Evolutionary conservation across 2,113 vertebrate genomes (phyloP).

Genomic region (Pelvicachromis taeniatus): DNA sequence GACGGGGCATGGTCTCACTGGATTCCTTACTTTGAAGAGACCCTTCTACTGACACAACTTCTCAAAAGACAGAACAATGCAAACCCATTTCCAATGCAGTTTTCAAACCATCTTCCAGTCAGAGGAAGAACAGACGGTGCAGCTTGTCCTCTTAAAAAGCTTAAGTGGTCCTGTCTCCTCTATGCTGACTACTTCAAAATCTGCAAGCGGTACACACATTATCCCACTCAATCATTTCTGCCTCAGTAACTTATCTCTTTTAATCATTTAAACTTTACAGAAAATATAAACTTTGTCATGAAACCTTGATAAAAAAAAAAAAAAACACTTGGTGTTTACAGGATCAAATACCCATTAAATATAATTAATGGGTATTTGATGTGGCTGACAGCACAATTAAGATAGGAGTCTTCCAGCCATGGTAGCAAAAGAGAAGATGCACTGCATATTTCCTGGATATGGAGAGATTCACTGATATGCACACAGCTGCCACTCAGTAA

Average conservation of each 20-base stretch:
- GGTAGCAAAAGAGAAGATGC: not conserved
- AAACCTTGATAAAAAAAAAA: not conserved
- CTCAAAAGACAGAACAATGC: slow-evolving; percentile 13
- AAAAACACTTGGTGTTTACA: not conserved
- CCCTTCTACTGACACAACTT: not conserved
- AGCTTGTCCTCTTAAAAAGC: slow-evolving; percentile 14
- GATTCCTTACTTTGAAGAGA: slow-evolving; percentile 38
- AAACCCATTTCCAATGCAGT: not conserved
- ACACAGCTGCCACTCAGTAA: slow-evolving; percentile 21
- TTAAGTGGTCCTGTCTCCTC: slow-evolving; percentile 8
- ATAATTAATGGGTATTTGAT: not conserved
- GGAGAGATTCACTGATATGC: not conserved
- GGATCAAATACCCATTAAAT: not conserved
- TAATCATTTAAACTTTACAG: not conserved
- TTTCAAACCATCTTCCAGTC: slow-evolving; percentile 1
- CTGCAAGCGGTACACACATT: not conserved
- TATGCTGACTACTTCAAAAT: not conserved
- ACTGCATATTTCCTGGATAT: not conserved
- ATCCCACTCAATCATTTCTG: not conserved
- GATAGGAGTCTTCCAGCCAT: slow-evolving; percentile 1
- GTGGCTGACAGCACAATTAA: not conserved
- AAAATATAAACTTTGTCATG: not conserved
- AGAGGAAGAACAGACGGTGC: not conserved
- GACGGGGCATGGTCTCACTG: slow-evolving; percentile 13
- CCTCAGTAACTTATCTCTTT: not conserved